phyloP scores from a whole-genome alignment of 53 echinoderm and acorn worm genomes.

The Crossaster papposus region DNA sequence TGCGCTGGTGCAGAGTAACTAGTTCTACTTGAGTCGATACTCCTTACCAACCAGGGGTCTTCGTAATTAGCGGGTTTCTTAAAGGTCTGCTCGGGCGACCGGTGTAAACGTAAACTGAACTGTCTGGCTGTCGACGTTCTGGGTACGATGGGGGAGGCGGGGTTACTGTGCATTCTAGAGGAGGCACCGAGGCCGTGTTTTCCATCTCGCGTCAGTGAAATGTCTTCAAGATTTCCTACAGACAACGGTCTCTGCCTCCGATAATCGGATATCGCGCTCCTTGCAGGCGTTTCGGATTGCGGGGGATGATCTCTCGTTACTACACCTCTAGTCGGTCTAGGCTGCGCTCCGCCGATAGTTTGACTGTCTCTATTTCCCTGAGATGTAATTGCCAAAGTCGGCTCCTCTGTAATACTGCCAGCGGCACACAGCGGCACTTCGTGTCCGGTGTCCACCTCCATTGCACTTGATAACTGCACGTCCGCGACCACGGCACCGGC shows the following conservation, averaged over 20 bases:
- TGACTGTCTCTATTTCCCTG: conserved; percentile 31
- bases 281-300: neutral
- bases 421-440: neutral
- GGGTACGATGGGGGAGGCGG: conserved; percentile 12
- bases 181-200: neutral
- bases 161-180: conserved; percentile 31
- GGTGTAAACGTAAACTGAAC: conserved; percentile 72
- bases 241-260: conserved; percentile 30
- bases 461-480: conserved; percentile 43
- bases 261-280: conserved; percentile 7
- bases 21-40: conserved; percentile 40
- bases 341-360: neutral
- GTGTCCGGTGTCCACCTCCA: conserved; percentile 24
- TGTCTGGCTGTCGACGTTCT: conserved; percentile 36
- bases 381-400: conserved; percentile 6
- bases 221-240: conserved; percentile 10
- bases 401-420: neutral
- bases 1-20: neutral
- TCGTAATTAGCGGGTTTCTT: conserved; percentile 65
- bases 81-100: conserved; percentile 38
- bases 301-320: conserved; percentile 12
- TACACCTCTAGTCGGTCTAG: conserved; percentile 10
- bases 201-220: neutral
- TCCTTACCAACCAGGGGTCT: conserved; percentile 77
- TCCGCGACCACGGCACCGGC: neutral